These are phyloP conservation scores for Ateles fusciceps DNA, from an alignment of 2,797 vertebrate species.

Conservation along the genomic window DNA sequence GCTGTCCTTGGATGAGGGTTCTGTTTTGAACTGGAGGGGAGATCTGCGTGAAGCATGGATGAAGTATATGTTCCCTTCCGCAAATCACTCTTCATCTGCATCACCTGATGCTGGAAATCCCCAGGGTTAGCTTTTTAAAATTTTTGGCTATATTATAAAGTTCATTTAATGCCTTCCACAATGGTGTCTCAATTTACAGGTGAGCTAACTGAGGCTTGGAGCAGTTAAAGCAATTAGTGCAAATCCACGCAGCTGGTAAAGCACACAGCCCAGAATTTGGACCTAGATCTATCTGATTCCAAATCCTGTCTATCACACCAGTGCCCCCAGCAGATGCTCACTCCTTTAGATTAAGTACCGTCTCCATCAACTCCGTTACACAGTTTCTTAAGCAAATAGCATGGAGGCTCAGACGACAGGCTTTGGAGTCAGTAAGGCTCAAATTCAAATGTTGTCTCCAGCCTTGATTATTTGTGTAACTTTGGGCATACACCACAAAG, in stretches of 20 bases:
- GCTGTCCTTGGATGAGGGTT: conserved; percentile 26
- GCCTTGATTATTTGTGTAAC: background rate
- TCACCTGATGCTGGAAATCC: conserved; percentile 55
- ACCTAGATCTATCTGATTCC: background rate
- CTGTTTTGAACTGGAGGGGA: conserved; percentile 19
- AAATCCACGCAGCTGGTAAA: background rate
- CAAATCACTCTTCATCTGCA: background rate
- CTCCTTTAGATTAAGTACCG: background rate
- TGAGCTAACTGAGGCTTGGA: background rate
- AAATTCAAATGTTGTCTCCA: background rate
- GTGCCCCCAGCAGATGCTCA: too few species aligned
- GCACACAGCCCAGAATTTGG: background rate
- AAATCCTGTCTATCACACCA: background rate
- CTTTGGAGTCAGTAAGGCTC: background rate
- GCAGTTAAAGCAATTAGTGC: background rate
- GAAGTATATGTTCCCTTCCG: conserved; percentile 12
- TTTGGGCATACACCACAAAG: background rate
- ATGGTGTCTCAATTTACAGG: background rate
- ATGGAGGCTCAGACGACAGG: background rate
- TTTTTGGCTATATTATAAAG: background rate
- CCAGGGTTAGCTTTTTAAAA: background rate
- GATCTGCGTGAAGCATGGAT: background rate
- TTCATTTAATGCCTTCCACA: background rate
- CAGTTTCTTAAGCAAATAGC: background rate
- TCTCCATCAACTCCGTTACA: background rate